Evolutionary conservation across 2,113 vertebrate species (phyloP).

Genomic region (Brachionichthys hirsutus): DNA sequence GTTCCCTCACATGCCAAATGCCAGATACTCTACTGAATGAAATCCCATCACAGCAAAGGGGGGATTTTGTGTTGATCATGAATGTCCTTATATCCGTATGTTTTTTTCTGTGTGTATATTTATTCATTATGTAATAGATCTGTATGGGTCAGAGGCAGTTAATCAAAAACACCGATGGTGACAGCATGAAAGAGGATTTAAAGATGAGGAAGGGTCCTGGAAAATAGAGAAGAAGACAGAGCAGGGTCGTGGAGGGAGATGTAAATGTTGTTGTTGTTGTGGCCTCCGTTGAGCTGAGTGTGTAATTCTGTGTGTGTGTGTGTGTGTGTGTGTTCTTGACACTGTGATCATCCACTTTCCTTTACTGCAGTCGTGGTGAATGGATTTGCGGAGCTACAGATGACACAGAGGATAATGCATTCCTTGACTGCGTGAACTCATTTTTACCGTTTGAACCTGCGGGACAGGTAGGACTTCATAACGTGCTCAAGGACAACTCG

Average conservation of each 20-base stretch:
- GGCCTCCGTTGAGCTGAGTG: slow-evolving; percentile 10
- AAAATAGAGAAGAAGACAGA: neutral
- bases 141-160: slow-evolving; percentile 43
- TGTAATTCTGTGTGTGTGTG: neutral
- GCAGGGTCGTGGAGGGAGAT: slow-evolving; percentile 1
- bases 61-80: slow-evolving; percentile 44
- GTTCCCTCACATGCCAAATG: too few species aligned
- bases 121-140: slow-evolving; percentile 52
- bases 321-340: slow-evolving; percentile 1
- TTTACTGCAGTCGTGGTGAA: too few species aligned
- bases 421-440: too few species aligned
- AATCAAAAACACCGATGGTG: slow-evolving; percentile 45
- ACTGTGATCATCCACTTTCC: neutral
- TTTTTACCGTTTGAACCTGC: too few species aligned
- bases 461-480: too few species aligned
- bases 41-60: slow-evolving; percentile 14
- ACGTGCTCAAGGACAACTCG: too few species aligned
- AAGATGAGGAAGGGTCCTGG: slow-evolving; percentile 9
- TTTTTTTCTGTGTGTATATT: slow-evolving; percentile 14
- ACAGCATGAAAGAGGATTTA: slow-evolving; percentile 43
- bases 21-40: slow-evolving; percentile 19
- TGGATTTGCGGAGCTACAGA: too few species aligned
- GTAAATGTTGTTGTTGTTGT: neutral
- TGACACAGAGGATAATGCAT: too few species aligned
- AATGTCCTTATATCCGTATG: slow-evolving; percentile 30